Evolutionary conservation across 2,797 vertebrate genomes (phyloP).

Genomic region (Karalla daura): DNA sequence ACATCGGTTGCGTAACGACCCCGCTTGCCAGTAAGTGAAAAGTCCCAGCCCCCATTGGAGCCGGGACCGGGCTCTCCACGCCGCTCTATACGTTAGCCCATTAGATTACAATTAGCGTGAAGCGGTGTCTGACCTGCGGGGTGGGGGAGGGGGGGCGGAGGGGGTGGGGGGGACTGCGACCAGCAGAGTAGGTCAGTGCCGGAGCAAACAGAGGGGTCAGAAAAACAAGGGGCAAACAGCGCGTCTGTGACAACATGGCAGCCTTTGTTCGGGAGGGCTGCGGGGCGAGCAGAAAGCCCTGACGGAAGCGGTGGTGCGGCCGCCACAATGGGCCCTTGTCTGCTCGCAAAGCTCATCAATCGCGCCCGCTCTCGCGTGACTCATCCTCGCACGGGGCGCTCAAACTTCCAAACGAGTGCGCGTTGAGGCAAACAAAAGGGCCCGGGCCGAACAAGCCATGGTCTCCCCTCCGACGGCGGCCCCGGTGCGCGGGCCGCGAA

Average conservation of each 20-base stretch:
- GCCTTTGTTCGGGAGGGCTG: constrained; percentile 71
- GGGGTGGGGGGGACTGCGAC: constrained; percentile 15
- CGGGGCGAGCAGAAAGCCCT: constrained; percentile 71
- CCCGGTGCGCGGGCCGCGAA: constrained; percentile 45
- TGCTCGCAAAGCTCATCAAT: constrained; percentile 75
- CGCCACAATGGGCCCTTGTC: constrained; percentile 78
- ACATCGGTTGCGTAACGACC: constrained; percentile 49
- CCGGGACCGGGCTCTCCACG: too few species aligned
- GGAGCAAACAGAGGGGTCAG: constrained; percentile 54
- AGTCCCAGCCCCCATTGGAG: constrained; percentile 15
- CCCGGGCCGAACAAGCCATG: constrained; percentile 60
- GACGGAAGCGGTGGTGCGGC: constrained; percentile 66
- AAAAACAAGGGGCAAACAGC: constrained; percentile 61
- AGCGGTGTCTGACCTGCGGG: constrained; percentile 31
- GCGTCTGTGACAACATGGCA: constrained; percentile 71
- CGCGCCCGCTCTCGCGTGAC: constrained; percentile 72
- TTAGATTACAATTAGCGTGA: constrained; percentile 29
- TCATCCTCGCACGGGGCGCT: constrained; percentile 71
- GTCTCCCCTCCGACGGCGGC: constrained; percentile 64
- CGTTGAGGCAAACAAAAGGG: constrained; percentile 65
- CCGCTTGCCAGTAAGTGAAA: constrained; percentile 31
- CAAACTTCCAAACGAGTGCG: constrained; percentile 68
- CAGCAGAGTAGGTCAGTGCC: constrained; percentile 29
- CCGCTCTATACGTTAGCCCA: constrained; percentile 10
- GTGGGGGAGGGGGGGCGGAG: too few species aligned